These are phyloP conservation scores for Tolmerus cingulatus DNA, from an alignment of 2,888 invertebrate species.

Conservation along the genomic window DNA sequence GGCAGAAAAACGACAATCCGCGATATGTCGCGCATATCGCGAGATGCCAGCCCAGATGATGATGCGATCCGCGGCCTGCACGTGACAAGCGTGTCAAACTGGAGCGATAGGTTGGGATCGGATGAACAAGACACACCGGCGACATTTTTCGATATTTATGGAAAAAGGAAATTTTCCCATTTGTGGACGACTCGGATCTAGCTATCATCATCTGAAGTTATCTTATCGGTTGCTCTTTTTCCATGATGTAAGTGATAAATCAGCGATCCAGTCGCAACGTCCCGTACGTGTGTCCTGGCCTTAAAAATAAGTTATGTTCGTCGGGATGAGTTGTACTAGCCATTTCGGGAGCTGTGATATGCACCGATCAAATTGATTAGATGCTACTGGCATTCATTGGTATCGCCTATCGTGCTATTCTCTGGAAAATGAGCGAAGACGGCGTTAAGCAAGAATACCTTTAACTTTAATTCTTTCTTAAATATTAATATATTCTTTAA, in stretches of 20 bases:
- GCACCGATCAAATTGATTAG: not conserved
- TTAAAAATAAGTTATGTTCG: not conserved
- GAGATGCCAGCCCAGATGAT: not conserved
- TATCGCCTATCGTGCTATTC: not conserved
- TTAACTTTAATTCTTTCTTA: not conserved
- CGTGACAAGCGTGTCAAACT: not conserved
- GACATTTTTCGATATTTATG: conserved; percentile 22
- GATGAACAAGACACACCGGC: not conserved
- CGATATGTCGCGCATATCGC: not conserved
- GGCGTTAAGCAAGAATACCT: not conserved
- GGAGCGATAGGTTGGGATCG: not conserved
- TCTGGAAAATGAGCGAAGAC: not conserved
- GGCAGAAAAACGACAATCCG: not conserved
- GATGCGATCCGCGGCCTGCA: not conserved
- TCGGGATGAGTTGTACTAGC: not conserved
- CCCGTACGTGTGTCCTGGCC: not conserved
- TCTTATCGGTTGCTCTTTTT: not conserved
- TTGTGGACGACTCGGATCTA: not conserved
- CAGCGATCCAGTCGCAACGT: not conserved
- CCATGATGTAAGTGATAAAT: not conserved
- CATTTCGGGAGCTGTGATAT: not conserved
- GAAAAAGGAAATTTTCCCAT: conserved; percentile 1
- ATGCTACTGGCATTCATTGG: not conserved
- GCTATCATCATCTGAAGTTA: not conserved
- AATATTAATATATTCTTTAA: not conserved